Conservation (phyloP, 2,113 vertebrate genomes). For the Callorhinus ursinus region DNA sequence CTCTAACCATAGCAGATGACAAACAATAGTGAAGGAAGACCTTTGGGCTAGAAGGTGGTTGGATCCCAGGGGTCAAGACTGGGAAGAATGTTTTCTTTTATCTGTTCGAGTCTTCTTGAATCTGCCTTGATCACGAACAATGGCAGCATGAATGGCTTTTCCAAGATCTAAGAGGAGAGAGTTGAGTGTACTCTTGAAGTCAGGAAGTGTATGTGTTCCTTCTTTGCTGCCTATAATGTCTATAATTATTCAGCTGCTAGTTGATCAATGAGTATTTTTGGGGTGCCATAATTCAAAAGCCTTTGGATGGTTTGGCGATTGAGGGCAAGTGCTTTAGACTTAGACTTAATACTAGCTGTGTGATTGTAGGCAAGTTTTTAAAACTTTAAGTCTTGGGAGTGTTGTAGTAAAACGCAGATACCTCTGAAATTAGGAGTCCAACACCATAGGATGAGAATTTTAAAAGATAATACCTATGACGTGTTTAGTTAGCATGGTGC, state of each 20-base stretch:
- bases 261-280: not conserved
- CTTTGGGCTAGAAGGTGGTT: not conserved
- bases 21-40: not conserved
- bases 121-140: not conserved
- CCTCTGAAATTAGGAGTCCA: not conserved
- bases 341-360: not conserved
- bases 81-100: not conserved
- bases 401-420: not conserved
- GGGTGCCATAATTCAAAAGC: not conserved
- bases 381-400: not conserved
- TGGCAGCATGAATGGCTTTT: not conserved
- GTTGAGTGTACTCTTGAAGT: too few relatives aligned
- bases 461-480: not conserved
- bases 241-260: not conserved
- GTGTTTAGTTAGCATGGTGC: not conserved
- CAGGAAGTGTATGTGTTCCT: not conserved
- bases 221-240: not conserved
- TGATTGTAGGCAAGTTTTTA: not conserved
- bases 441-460: not conserved
- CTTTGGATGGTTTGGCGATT: not conserved
- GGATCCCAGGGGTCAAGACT: not conserved
- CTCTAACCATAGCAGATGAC: not conserved
- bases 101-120: not conserved
- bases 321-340: not conserved
- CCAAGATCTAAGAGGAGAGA: not conserved